phyloP scores from a whole-genome alignment of 2,113 vertebrate species.

The Alexandromys fortis region DNA sequence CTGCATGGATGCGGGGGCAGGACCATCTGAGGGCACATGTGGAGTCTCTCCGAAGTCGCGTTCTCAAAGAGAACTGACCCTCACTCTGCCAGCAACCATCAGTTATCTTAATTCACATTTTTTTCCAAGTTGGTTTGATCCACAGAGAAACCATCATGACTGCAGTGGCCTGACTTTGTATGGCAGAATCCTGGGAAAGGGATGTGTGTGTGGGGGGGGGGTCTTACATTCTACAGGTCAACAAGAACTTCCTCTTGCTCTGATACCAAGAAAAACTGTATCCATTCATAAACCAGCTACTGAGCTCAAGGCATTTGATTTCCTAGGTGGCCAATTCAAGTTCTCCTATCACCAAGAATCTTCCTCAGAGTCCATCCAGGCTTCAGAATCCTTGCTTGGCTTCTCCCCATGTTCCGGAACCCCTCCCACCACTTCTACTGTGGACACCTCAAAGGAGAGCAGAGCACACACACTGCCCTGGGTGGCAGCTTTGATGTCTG shows the following conservation, averaged over 20 bases:
- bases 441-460: not conserved
- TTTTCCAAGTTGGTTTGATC: not conserved
- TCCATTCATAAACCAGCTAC: not conserved
- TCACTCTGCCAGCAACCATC: not conserved
- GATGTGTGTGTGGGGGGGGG: rapidly evolving
- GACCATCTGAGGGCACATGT: not conserved
- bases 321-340: not conserved
- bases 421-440: not conserved
- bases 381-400: not conserved
- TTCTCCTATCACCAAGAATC: no score
- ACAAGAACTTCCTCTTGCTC: not conserved
- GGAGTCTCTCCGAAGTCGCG: not conserved
- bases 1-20: not conserved
- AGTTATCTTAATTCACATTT: no score
- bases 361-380: not conserved
- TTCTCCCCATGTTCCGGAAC: not conserved
- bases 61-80: not conserved
- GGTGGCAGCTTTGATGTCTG: not conserved
- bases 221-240: not conserved
- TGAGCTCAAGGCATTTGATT: not conserved
- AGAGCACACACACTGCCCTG: not conserved
- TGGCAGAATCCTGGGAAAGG: not conserved
- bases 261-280: not conserved
- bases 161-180: not conserved
- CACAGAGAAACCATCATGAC: not conserved